Evolutionary conservation across 1,140 invertebrate genomes (phyloP), one percentile per base, ranked within the genome.

Genomic region (Lepeophtheirus salmonis): DNA sequence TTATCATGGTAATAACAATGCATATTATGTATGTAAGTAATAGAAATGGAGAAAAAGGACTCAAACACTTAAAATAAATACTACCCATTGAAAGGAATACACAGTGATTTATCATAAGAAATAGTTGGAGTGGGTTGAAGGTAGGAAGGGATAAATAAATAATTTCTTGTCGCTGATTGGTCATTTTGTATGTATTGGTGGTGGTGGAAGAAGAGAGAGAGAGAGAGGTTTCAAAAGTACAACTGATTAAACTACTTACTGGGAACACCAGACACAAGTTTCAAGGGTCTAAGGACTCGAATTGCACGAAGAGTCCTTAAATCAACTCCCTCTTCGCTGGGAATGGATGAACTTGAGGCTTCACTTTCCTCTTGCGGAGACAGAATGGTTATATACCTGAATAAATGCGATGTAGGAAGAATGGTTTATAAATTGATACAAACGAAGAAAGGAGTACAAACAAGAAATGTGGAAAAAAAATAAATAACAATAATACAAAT

Each of bases 181-280:
- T 10, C 4, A 6, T 17, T 51, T 51, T 51, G 50, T 51, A 12
- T 51, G 50, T n/a, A 10, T 41, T 41, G n/a, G n/a, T 10, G n/a
- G n/a, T 41, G 10, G 10, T 41, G 30, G 10, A 41, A 41, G 10
- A 10, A 10, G n/a, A n/a, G 10, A 41, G n/a, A n/a, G n/a, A n/a
- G n/a, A n/a, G n/a, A n/a, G n/a, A n/a, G n/a, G n/a, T n/a, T n/a
- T n/a, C n/a, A 41, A 41, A 41, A 41, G 10, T 41, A 41, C n/a
- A n/a, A n/a, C n/a, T n/a, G n/a, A n/a, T n/a, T n/a, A n/a, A 18
- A 20, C 10, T 52, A 91, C 91, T 90, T 89, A 98, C 95, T 99
- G 83, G 95, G 95, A 80, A 98, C 97, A 79, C 96, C 92, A 79
- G 95, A 97, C 74, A 99, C 95, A 82, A 99, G 84, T 86, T 99